Conservation (phyloP, 2,888 invertebrate species). For the Scaptomyza parva region DNA sequence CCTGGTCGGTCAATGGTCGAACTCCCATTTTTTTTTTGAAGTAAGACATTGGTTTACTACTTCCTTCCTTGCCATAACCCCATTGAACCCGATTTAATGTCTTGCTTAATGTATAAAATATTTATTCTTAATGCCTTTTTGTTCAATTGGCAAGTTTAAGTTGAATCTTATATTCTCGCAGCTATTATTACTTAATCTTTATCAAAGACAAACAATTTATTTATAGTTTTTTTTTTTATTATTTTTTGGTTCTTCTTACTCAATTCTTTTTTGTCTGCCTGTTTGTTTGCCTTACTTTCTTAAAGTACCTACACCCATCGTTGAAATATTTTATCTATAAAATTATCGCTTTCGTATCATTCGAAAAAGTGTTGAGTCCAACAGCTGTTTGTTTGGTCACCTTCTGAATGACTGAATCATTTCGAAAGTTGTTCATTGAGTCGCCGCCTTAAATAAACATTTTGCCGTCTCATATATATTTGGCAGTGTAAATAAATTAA, state of each 20-base stretch:
- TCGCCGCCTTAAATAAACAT: conserved; percentile 60
- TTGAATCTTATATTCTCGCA: background rate
- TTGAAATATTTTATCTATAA: background rate
- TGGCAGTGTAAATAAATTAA: conserved; percentile 75
- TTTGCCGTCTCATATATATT: conserved; percentile 44
- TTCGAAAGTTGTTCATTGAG: conserved; percentile 56
- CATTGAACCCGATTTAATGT: background rate
- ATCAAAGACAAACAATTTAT: background rate
- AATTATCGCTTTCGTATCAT: conserved; percentile 5
- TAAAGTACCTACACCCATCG: background rate
- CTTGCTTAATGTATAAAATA: background rate
- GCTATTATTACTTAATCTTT: background rate
- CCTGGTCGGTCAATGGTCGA: background rate
- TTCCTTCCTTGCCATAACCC: background rate
- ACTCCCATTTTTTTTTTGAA: no score
- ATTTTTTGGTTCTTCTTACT: background rate
- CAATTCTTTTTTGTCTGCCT: background rate
- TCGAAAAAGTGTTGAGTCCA: conserved; percentile 10
- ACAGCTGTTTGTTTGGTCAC: conserved; percentile 36
- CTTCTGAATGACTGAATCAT: conserved; percentile 48
- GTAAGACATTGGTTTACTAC: background rate
- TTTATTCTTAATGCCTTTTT: background rate
- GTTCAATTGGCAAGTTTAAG: background rate
- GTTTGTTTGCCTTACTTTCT: background rate
- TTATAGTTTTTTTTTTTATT: background rate